Evolutionary conservation across 2,797 vertebrate species (phyloP).

Genomic region (Garrulus glandarius): DNA sequence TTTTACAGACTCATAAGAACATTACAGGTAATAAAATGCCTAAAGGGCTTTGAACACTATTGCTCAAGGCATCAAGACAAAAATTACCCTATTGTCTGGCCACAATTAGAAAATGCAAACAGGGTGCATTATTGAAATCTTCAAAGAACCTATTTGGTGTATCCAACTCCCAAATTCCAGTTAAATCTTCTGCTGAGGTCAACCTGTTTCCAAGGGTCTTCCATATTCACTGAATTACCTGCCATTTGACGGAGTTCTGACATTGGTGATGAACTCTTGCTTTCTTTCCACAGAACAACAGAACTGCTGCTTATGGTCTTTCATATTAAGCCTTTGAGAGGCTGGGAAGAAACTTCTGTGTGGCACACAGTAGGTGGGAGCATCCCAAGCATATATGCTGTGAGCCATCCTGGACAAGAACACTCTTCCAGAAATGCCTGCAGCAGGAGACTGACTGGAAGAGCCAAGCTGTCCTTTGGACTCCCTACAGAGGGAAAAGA

Average conservation of each 20-base stretch:
- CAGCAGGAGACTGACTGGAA: background rate
- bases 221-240: background rate
- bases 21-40: background rate
- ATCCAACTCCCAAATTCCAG: background rate
- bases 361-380: background rate
- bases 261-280: background rate
- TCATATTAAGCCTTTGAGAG: background rate
- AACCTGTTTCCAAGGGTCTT: background rate
- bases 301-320: background rate
- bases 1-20: conserved; percentile 25
- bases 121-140: background rate
- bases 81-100: background rate
- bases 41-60: conserved; percentile 17
- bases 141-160: background rate
- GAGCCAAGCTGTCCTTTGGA: background rate
- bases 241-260: background rate
- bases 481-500: background rate
- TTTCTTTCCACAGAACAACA: background rate
- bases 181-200: background rate
- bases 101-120: background rate
- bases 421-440: background rate
- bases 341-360: background rate
- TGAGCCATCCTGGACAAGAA: background rate
- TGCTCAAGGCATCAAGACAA: conserved; percentile 16
- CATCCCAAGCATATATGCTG: background rate